Percentiles rank a stretch among this genome's conserved stretches.
Evolutionary conservation across 2,888 invertebrate genomes (phyloP).

Genomic region (Drosophila mulleri): DNA sequence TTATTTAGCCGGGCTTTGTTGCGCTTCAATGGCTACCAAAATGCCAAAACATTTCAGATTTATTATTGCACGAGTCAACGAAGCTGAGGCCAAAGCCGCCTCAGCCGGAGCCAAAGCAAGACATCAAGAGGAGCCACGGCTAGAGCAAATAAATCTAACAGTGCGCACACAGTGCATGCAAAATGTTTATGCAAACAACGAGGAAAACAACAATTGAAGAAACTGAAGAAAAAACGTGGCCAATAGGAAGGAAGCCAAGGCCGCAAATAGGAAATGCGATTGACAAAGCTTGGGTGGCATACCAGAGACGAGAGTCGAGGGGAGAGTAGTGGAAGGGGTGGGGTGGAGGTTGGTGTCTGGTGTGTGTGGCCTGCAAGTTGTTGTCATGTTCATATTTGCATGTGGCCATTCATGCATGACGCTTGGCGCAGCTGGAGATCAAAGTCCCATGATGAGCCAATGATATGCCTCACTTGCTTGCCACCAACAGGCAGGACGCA

Average conservation of each 20-base stretch:
- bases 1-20: conserved; percentile 36
- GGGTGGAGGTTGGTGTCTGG: not conserved
- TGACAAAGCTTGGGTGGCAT: conserved; percentile 55
- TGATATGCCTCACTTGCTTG: conserved; percentile 27
- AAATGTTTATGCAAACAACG: conserved; percentile 68
- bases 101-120: conserved; percentile 23
- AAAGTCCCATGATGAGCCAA: conserved; percentile 15
- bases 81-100: conserved; percentile 20
- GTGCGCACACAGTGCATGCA: conserved; percentile 12
- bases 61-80: conserved; percentile 63
- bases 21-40: conserved; percentile 48
- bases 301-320: not conserved
- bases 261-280: conserved; percentile 68
- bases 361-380: conserved; percentile 5
- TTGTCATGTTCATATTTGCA: conserved; percentile 51
- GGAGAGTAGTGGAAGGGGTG: not conserved
- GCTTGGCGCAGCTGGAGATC: conserved; percentile 29
- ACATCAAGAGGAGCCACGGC: conserved; percentile 35
- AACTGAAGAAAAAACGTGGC: conserved; percentile 11
- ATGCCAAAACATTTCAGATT: conserved; percentile 57
- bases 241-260: conserved; percentile 71
- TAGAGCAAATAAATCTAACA: conserved; percentile 49
- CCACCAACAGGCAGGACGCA: conserved; percentile 21
- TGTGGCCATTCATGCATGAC: conserved; percentile 42
- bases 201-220: conserved; percentile 24